Evolutionary conservation across 2,797 vertebrate species (phyloP), one percentile per base, ranked within the genome.

Genomic region (Crypturellus tataupa): DNA sequence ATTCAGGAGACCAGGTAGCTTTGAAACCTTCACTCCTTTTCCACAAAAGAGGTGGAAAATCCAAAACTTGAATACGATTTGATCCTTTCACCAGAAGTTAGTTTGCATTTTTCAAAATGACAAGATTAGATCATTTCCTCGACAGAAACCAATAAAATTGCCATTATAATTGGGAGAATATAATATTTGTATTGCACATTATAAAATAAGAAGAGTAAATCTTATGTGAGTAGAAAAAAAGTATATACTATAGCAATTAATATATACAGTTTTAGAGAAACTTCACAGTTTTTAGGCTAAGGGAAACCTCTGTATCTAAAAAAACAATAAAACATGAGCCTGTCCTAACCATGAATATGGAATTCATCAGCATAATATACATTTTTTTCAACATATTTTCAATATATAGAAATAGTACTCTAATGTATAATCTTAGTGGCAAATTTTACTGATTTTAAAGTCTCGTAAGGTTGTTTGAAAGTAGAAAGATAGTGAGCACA

Each of bases 301-400:
- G 24, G 33, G 35, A 70, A 88, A 35, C 6, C 63, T 17, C 27
- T 44, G 0, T 67, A 60, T 8, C 25, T 65, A 76, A 91, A 65
- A 24, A 65, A 89, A 63, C 2, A 44, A 21, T 42, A 81, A 31
- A 71, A 12, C 7, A 40, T 0, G 0, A 59, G 7, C 4, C 10
- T 79, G 8, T 42, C 15, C 17, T 42, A 46, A 71, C 4, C 70
- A 21, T 9, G 4, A 39, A 20, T 25, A 6, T 9, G 12, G 4
- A 58, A 21, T 24, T 53, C 72, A 89, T 64, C 5, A 1, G 27
- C 8, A 1, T 29, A 40, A 29, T 51, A 76, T 44, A 20, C 68
- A 46, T 44, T 44, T 44, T 42, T 44, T 44, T 46, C 15, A 79
- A 75, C 16, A 2, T 24, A 35, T 25, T 11, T 15, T 60, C 29